Evolutionary conservation across 2,797 vertebrate species (phyloP).

Genomic region (Pipistrellus kuhlii): DNA sequence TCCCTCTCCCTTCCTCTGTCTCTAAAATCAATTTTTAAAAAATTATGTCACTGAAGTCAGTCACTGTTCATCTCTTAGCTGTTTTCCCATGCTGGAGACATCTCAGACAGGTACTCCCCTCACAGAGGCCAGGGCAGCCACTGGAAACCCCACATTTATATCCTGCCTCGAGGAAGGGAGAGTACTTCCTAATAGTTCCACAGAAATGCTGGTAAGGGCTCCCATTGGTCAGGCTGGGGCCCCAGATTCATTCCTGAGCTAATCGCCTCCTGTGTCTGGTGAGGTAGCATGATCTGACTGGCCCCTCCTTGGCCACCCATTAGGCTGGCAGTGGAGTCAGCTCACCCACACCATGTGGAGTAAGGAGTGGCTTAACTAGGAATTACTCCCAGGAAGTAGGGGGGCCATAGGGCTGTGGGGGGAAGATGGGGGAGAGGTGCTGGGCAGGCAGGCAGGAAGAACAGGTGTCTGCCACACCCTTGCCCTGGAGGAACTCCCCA

Average conservation of each 20-base stretch:
- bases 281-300: background rate
- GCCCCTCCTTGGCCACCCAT: no score
- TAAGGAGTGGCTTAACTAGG: background rate
- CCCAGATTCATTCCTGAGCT: background rate
- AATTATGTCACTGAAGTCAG: background rate
- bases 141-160: background rate
- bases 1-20: no score
- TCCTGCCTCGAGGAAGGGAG: background rate
- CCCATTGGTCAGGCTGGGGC: background rate
- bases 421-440: background rate
- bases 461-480: background rate
- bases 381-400: background rate
- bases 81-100: background rate
- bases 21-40: background rate
- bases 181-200: background rate
- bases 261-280: background rate
- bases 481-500: background rate
- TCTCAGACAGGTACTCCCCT: background rate
- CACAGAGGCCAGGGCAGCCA: background rate
- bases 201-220: background rate
- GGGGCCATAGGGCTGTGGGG: background rate
- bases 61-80: background rate
- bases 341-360: background rate
- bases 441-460: background rate
- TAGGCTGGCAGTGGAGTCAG: background rate